phyloP scores from a whole-genome alignment of 2,113 vertebrate species.

The Neotragus pygmaeus region DNA sequence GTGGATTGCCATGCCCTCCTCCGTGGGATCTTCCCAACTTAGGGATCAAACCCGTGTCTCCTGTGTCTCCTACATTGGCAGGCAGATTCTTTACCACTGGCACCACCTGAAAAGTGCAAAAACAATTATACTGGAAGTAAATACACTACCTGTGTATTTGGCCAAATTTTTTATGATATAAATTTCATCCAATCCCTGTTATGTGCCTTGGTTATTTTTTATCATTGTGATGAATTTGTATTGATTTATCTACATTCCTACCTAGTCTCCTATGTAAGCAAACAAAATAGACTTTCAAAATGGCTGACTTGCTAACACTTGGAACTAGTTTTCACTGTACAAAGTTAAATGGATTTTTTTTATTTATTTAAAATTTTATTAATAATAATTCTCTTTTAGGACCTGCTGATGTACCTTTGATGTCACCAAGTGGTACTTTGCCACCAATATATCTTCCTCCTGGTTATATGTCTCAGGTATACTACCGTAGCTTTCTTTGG shows the following conservation, averaged over 20 bases:
- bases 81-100: neutral
- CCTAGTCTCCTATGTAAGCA: neutral
- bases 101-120: neutral
- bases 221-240: neutral
- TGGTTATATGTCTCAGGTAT: conserved; percentile 88
- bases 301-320: neutral
- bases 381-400: conserved; percentile 72
- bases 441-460: conserved; percentile 88
- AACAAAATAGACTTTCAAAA: neutral
- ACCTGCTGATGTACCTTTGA: conserved; percentile 87
- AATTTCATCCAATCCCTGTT: neutral
- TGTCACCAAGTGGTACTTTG: conserved; percentile 86
- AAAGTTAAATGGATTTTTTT: neutral
- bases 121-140: neutral
- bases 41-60: neutral
- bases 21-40: neutral
- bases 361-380: neutral
- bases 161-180: neutral
- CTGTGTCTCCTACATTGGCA: neutral
- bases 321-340: neutral
- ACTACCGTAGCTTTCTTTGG: neutral
- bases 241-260: neutral
- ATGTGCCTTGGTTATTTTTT: neutral
- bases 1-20: neutral
- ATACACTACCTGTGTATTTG: neutral